These are phyloP conservation scores for Ciconia stormi DNA, from an alignment of 2,113 vertebrate species.

Conservation along the genomic window DNA sequence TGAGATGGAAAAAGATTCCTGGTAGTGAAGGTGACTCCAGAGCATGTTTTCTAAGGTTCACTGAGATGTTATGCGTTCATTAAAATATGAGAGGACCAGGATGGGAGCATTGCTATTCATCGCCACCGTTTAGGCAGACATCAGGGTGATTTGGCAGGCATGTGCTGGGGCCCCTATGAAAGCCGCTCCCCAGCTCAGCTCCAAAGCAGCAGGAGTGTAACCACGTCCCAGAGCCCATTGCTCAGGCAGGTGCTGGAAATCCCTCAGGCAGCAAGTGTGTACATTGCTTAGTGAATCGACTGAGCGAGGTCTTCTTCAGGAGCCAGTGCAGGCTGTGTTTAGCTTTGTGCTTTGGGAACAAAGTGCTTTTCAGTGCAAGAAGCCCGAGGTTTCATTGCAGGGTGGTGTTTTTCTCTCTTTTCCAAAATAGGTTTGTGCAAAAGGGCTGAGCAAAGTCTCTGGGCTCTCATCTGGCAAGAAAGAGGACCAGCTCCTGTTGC, in stretches of 20 bases:
- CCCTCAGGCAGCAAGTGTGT: neutral
- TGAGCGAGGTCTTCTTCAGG: neutral
- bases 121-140: neutral
- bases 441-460: neutral
- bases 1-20: neutral
- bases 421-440: neutral
- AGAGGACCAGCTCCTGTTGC: neutral
- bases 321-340: neutral
- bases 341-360: neutral
- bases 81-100: neutral
- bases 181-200: neutral
- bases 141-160: neutral
- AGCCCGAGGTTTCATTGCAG: accelerated
- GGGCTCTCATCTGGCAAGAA: neutral
- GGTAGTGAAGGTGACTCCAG: neutral
- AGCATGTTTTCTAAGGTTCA: neutral
- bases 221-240: neutral
- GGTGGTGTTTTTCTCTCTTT: neutral
- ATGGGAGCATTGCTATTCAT: neutral
- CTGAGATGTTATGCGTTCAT: neutral
- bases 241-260: neutral
- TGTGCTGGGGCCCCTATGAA: neutral
- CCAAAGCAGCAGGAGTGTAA: neutral
- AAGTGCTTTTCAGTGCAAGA: neutral
- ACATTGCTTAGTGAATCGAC: neutral